Evolutionary conservation across 2,113 vertebrate genomes (phyloP).

Genomic region (Theropithecus gelada): DNA sequence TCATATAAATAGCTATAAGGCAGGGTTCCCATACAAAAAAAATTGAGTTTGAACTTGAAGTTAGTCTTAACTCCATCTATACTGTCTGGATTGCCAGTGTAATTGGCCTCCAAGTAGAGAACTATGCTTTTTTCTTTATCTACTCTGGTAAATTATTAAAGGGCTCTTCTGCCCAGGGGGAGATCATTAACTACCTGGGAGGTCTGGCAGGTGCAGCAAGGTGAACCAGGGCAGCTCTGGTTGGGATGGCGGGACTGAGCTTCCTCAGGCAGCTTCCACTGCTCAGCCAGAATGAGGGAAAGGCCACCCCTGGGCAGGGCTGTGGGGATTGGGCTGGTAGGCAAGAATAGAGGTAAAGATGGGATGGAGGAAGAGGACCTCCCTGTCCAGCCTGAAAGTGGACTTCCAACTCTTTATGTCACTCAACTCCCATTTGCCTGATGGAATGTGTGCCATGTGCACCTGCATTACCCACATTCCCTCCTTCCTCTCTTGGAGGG

Average conservation of each 20-base stretch:
- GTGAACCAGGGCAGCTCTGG: not conserved
- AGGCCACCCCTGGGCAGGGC: not conserved
- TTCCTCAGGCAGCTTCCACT: not conserved
- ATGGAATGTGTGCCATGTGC: not conserved
- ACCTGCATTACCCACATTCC: not conserved
- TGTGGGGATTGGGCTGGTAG: not conserved
- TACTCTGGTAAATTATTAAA: constrained; percentile 78
- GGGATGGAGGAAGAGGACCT: not conserved
- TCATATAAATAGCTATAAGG: constrained; percentile 11
- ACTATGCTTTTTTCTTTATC: constrained; percentile 76
- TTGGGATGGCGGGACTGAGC: not conserved
- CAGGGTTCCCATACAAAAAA: constrained; percentile 9
- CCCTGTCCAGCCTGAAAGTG: not conserved
- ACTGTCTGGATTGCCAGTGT: constrained; percentile 60
- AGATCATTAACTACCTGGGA: constrained; percentile 70
- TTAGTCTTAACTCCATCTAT: constrained; percentile 39
- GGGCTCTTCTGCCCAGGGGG: constrained; percentile 66
- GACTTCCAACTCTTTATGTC: not conserved
- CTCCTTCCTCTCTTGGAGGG: not conserved
- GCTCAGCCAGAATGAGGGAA: not conserved
- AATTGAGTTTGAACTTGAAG: constrained; percentile 58
- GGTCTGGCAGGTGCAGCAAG: constrained; percentile 35
- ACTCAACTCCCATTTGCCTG: not conserved
- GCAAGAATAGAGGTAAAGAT: not conserved
- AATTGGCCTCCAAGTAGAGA: constrained; percentile 57